Conservation (phyloP, 92 coral and sea anemone genomes). For the Blastomussa wellsi region DNA sequence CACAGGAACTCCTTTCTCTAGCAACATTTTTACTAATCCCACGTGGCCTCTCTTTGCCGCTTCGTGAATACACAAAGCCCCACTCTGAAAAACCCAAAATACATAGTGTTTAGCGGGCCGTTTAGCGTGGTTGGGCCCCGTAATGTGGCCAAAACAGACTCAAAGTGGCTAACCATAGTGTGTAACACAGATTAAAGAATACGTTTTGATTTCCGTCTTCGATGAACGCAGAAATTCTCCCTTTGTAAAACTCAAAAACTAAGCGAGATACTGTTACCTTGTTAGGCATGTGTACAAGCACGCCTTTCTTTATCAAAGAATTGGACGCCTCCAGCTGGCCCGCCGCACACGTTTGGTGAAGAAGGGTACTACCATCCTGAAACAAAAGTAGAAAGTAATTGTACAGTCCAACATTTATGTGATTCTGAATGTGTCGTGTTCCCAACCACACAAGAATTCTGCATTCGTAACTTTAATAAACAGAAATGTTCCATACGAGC, state of each 20-base stretch:
- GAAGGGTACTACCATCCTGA: conserved; percentile 81
- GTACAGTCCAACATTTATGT: not conserved
- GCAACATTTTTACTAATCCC: conserved; percentile 74
- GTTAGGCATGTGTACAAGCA: conserved; percentile 77
- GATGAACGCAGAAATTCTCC: too few species aligned
- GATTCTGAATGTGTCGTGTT: too few species aligned
- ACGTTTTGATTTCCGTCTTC: not conserved
- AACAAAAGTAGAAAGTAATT: not conserved
- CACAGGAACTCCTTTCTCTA: conserved; percentile 91
- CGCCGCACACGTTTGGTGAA: conserved; percentile 71
- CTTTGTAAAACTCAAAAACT: not conserved
- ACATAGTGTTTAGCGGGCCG: too few species aligned
- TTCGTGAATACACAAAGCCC: conserved; percentile 82
- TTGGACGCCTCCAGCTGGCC: conserved; percentile 75
- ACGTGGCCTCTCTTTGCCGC: conserved; percentile 92
- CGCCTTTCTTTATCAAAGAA: conserved; percentile 69
- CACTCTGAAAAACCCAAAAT: conserved; percentile 60
- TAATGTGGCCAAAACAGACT: too few species aligned
- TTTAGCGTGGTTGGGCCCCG: too few species aligned
- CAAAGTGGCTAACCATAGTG: not conserved
- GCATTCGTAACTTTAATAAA: too few species aligned
- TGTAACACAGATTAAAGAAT: not conserved
- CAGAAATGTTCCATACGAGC: too few species aligned
- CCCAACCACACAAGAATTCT: too few species aligned
- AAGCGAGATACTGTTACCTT: conserved; percentile 54